A percentile compares a stretch with the other conserved stretches of the same genome.
These are phyloP conservation scores for Sebastes trivittatus DNA, from an alignment of 2,797 vertebrate species.

Conservation along the genomic window DNA sequence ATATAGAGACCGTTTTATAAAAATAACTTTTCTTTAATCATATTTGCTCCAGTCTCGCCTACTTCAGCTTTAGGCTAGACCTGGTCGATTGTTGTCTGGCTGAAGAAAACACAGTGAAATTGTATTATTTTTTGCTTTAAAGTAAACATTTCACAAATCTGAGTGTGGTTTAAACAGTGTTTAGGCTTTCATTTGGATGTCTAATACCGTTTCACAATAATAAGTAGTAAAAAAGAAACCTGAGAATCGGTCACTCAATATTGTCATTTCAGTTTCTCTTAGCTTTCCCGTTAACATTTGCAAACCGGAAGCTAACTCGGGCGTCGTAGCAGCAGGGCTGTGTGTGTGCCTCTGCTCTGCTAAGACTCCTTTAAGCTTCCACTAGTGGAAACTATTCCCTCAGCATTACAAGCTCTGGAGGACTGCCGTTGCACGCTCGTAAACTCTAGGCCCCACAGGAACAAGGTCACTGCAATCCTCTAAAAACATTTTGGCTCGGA, in stretches of 20 bases:
- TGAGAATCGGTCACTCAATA: neutral
- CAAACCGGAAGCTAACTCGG: neutral
- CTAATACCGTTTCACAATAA: neutral
- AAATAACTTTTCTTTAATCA: too few relatives aligned
- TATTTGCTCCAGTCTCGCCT: too few relatives aligned
- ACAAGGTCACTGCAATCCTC: constrained; percentile 64
- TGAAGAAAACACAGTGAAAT: neutral
- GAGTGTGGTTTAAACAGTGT: neutral
- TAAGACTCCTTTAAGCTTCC: constrained; percentile 31
- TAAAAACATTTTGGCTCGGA: neutral
- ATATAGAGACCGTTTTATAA: too few relatives aligned
- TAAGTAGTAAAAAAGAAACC: neutral
- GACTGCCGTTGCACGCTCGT: constrained; percentile 54
- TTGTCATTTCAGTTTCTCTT: neutral
- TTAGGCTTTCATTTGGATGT: neutral
- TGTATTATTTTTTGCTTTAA: neutral
- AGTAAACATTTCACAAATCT: neutral
- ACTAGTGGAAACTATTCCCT: constrained; percentile 66
- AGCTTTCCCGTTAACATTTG: neutral
- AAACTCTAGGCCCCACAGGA: constrained; percentile 74
- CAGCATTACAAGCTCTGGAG: constrained; percentile 58
- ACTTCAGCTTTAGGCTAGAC: neutral
- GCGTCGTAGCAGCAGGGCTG: neutral
- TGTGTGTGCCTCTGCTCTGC: constrained; percentile 7
- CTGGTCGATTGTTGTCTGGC: neutral